Evolutionary conservation across 1,140 invertebrate genomes (phyloP).

Genomic region (Anastrepha obliqua): DNA sequence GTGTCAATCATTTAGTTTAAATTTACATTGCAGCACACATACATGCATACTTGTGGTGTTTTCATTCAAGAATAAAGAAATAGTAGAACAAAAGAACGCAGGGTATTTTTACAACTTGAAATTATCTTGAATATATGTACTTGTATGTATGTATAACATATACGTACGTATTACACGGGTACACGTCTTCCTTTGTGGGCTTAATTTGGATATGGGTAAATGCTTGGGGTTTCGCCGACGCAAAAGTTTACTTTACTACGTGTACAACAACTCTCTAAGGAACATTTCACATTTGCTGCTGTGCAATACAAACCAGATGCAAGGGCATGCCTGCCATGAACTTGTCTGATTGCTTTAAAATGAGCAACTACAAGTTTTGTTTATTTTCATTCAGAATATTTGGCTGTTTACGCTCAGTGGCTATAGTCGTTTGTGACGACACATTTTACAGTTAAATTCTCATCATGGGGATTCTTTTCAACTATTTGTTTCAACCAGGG

Average conservation of each 20-base stretch:
- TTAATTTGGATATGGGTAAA: neutral
- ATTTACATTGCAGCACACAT: neutral
- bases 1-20: neutral
- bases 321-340: slow-evolving; percentile 26
- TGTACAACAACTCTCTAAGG: neutral
- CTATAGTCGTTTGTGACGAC: slow-evolving; percentile 7
- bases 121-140: neutral
- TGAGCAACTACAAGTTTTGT: neutral
- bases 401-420: neutral
- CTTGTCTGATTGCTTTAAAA: slow-evolving; percentile 21
- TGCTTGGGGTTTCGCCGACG: neutral
- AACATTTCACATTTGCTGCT: neutral
- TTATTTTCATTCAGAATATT: slow-evolving; percentile 24
- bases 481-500: neutral
- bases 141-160: neutral
- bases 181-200: neutral
- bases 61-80: neutral
- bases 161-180: neutral
- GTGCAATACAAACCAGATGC: neutral
- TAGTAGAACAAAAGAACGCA: neutral
- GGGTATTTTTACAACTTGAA: neutral
- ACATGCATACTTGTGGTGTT: neutral
- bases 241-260: neutral
- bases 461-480: neutral
- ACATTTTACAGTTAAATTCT: neutral